Percentiles rank a stretch among this genome's conserved stretches.
Evolutionary conservation across 2,888 invertebrate genomes (phyloP).

Genomic region (Calliopum simillimum): DNA sequence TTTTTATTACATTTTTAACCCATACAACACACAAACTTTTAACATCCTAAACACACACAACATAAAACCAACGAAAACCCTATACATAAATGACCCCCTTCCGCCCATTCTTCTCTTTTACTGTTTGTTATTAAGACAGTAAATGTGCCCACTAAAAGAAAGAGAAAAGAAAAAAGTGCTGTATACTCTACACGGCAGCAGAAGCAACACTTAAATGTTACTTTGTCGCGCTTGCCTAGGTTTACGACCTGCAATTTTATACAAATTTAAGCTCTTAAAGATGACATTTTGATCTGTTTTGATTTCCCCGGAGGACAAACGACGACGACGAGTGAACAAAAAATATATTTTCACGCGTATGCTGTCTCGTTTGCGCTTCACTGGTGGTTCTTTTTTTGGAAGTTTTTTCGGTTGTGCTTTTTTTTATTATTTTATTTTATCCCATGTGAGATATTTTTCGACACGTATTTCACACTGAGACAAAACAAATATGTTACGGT

Average conservation of each 20-base stretch:
- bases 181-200: neutral
- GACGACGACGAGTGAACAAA: neutral
- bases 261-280: conserved; percentile 66
- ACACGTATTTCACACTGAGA: too few species aligned
- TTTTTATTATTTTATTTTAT: neutral
- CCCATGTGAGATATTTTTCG: neutral
- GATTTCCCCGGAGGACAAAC: conserved; percentile 60
- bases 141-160: too few species aligned
- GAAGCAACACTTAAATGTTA: conserved; percentile 31
- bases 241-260: conserved; percentile 62
- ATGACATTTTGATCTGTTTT: conserved; percentile 65
- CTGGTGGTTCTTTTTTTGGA: neutral
- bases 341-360: neutral
- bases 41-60: too few species aligned
- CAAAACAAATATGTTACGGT: too few species aligned
- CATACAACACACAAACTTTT: too few species aligned
- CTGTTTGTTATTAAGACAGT: too few species aligned
- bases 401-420: neutral
- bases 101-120: too few species aligned
- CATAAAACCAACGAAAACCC: too few species aligned
- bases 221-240: conserved; percentile 47
- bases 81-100: too few species aligned
- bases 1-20: too few species aligned
- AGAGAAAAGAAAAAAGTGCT: too few species aligned
- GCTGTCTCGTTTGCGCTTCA: neutral